Conservation (phyloP, 2,113 vertebrate genomes). For the Urocitellus parryii region DNA sequence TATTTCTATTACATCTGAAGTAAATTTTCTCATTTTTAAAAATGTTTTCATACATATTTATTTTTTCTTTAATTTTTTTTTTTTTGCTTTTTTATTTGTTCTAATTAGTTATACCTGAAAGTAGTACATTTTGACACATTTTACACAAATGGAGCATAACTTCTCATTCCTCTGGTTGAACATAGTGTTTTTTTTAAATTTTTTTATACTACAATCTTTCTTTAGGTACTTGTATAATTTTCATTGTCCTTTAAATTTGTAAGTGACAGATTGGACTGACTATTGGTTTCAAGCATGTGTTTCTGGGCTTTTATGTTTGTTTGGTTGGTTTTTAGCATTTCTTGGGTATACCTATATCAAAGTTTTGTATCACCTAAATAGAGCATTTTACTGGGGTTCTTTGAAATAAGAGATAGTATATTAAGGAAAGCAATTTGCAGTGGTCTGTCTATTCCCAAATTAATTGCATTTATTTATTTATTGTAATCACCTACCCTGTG, state of each 20-base stretch:
- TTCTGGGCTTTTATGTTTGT: not conserved
- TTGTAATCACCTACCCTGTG: not conserved
- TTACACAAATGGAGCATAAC: no score
- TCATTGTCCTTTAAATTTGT: not conserved
- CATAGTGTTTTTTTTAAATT: not conserved
- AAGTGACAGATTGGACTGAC: not conserved
- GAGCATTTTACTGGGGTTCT: not conserved
- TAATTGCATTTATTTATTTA: not conserved
- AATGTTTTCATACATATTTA: no score
- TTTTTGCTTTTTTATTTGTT: no score
- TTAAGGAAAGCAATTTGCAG: not conserved
- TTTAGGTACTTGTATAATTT: not conserved
- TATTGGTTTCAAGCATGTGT: not conserved
- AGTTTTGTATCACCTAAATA: not conserved
- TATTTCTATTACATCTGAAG: not conserved
- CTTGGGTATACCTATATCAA: not conserved
- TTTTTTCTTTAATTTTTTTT: no score
- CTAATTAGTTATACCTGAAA: no score
- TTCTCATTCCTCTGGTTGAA: no score
- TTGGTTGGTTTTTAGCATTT: not conserved
- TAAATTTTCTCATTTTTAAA: not conserved
- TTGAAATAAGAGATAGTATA: not conserved
- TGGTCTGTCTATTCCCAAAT: not conserved
- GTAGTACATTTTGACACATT: no score
- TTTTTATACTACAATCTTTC: not conserved